These are phyloP conservation scores for Enteromius afrohamiltoni DNA, from an alignment of 2,797 vertebrate genomes.

Conservation along the genomic window DNA sequence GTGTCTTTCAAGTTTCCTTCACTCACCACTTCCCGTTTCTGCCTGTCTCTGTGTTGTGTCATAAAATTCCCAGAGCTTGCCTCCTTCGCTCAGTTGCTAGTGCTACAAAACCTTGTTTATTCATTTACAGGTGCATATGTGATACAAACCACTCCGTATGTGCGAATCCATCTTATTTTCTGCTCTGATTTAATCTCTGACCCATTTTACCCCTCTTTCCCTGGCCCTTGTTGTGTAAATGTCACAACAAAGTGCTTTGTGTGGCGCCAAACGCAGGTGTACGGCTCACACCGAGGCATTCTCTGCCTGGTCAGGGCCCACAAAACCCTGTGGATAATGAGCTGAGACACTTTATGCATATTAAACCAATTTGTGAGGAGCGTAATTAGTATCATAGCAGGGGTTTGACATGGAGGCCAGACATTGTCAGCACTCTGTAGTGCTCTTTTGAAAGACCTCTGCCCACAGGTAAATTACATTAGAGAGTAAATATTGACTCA, in stretches of 20 bases:
- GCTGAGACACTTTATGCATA: constrained; percentile 58
- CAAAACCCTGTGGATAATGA: constrained; percentile 62
- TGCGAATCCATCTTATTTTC: constrained; percentile 16
- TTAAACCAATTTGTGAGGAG: constrained; percentile 55
- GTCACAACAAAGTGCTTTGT: constrained; percentile 47
- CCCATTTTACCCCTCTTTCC: constrained; percentile 46
- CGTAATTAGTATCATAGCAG: constrained; percentile 68
- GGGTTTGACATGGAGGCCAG: constrained; percentile 46
- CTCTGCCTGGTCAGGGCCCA: constrained; percentile 31
- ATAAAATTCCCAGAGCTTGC: constrained; percentile 1
- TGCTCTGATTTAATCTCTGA: constrained; percentile 23
- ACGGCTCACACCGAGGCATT: constrained; percentile 9
- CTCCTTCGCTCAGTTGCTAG: constrained; percentile 1
- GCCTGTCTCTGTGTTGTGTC: constrained; percentile 30
- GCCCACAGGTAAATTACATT: constrained; percentile 49
- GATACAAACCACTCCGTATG: neutral
- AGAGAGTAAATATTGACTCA: constrained; percentile 55
- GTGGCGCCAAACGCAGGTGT: constrained; percentile 52
- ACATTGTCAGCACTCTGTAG: constrained; percentile 52
- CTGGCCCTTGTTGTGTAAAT: constrained; percentile 50
- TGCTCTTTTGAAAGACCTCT: constrained; percentile 37
- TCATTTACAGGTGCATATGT: constrained; percentile 19
- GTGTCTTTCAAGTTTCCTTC: constrained; percentile 15
- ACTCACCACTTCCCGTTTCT: constrained; percentile 35
- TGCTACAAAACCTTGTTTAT: constrained; percentile 3